phyloP scores from a whole-genome alignment of 2,113 vertebrate species.

The Charadrius vociferus region DNA sequence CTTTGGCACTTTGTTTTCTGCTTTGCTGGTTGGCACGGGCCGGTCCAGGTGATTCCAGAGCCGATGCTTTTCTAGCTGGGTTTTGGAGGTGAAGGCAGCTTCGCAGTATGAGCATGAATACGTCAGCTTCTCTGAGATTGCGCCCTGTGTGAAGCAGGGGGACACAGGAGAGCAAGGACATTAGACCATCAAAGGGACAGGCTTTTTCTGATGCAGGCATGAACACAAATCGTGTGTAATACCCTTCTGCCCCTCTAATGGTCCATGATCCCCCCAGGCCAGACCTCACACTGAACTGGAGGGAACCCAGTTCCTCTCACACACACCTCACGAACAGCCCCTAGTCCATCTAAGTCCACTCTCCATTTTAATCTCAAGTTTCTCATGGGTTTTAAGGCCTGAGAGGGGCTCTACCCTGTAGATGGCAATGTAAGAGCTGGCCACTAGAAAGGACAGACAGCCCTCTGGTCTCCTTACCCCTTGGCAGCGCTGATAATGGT shows the following conservation, averaged over 20 bases:
- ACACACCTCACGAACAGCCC: background rate
- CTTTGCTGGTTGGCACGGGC: constrained; percentile 68
- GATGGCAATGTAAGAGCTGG: background rate
- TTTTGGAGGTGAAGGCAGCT: constrained; percentile 93
- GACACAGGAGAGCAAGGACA: background rate
- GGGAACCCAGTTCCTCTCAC: background rate
- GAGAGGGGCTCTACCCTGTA: background rate
- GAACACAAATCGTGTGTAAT: rapidly evolving
- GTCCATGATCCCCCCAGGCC: rapidly evolving
- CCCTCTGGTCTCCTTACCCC: constrained; percentile 81
- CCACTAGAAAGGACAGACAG: background rate
- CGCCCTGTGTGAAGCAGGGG: constrained; percentile 74
- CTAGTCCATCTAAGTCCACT: background rate
- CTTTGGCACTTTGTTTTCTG: constrained; percentile 81
- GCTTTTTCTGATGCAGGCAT: background rate
- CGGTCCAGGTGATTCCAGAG: constrained; percentile 92
- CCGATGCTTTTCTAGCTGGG: constrained; percentile 94
- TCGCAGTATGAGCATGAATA: constrained; percentile 91
- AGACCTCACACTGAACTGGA: background rate
- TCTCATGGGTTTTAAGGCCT: background rate
- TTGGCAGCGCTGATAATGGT: constrained; percentile 96
- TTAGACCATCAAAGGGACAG: background rate
- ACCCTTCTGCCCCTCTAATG: background rate
- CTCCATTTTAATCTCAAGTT: background rate
- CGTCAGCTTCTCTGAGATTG: constrained; percentile 86